A percentile compares a stretch with the other conserved stretches of the same genome.
Conservation (phyloP, 2,113 vertebrate species). For the Astatotilapia flaviijosephi region DNA sequence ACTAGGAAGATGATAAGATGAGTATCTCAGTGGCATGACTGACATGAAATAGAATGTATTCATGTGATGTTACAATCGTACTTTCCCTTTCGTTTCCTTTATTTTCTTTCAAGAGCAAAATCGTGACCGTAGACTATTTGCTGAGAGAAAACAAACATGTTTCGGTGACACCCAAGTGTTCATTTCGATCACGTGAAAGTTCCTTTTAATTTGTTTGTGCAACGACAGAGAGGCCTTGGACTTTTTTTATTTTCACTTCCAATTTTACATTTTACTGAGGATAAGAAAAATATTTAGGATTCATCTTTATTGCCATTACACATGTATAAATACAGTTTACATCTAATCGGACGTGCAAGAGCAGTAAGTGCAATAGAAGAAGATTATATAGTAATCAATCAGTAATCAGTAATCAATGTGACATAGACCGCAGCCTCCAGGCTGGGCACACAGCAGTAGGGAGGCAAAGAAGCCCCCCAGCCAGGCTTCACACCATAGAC, state of each 20-base stretch:
- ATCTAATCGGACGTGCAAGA: background rate
- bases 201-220: background rate
- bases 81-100: background rate
- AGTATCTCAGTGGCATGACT: background rate
- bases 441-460: too few relatives aligned
- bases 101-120: background rate
- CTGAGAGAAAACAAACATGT: background rate
- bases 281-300: background rate
- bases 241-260: background rate
- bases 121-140: background rate
- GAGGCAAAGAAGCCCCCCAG: too few relatives aligned
- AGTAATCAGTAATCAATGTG: too few relatives aligned
- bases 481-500: too few relatives aligned
- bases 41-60: background rate
- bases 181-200: background rate
- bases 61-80: fast-evolving
- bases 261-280: background rate
- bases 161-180: background rate
- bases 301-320: background rate
- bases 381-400: background rate
- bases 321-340: background rate
- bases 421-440: too few relatives aligned
- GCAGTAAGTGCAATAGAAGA: background rate
- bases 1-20: background rate
- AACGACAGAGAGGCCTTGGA: background rate